A percentile compares a stretch with the other conserved stretches of the same genome.
phyloP scores from a whole-genome alignment of 2,888 invertebrate species.

The Andrena bicolor region DNA sequence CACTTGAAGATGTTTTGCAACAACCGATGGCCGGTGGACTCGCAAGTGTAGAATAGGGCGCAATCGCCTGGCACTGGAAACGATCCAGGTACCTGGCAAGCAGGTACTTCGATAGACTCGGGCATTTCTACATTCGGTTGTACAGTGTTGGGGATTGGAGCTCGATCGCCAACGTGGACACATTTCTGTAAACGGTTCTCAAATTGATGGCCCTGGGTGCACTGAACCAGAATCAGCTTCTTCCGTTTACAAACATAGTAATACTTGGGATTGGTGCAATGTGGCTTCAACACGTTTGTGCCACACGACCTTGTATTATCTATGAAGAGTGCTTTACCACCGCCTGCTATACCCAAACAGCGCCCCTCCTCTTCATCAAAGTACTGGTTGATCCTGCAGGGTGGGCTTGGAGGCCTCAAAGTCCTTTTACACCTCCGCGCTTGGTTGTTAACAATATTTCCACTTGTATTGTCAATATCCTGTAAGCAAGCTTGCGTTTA shows the following conservation, averaged over 20 bases:
- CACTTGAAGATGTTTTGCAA: constrained; percentile 82
- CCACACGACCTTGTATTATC: constrained; percentile 57
- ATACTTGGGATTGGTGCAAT: constrained; percentile 83
- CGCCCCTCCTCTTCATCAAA: constrained; percentile 79
- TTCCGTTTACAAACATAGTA: constrained; percentile 85
- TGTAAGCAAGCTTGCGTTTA: constrained; percentile 28
- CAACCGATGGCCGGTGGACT: constrained; percentile 77
- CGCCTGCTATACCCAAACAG: constrained; percentile 83
- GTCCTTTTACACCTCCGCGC: constrained; percentile 15
- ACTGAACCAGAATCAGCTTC: constrained; percentile 83
- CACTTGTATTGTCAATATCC: constrained; percentile 12
- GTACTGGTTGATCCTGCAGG: constrained; percentile 75
- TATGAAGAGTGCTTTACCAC: constrained; percentile 76
- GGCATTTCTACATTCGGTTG: constrained; percentile 68
- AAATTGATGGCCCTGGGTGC: constrained; percentile 76
- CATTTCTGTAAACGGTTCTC: constrained; percentile 71
- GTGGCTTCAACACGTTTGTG: constrained; percentile 79
- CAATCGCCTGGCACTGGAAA: constrained; percentile 84
- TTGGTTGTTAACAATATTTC: not conserved
- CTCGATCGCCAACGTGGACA: constrained; percentile 6
- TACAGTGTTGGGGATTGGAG: not conserved
- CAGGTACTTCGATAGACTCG: constrained; percentile 73
- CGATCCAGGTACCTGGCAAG: constrained; percentile 78
- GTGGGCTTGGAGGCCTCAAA: not conserved
- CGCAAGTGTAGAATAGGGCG: constrained; percentile 84